Evolutionary conservation across 2,888 invertebrate genomes (phyloP), one percentile per base, ranked within the genome.

Genomic region (Matsumyia berberina): DNA sequence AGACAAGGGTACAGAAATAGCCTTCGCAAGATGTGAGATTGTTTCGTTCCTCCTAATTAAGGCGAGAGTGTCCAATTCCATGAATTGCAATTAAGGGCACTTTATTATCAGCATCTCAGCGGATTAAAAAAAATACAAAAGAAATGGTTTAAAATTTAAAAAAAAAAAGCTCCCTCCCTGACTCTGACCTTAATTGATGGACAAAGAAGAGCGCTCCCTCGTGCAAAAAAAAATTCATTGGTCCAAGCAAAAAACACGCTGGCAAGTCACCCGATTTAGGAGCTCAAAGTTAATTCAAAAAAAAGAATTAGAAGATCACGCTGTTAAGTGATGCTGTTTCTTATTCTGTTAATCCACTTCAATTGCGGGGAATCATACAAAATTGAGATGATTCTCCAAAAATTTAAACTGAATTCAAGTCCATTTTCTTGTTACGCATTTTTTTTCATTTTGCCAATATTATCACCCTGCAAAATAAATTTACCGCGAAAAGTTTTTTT

Each of bases 301-400:
- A 33, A 17, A 51, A 44, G 42, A 76, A 42, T 70, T 76, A 57
- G 57, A 81, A 57, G 24, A 62, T 57, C 69, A 81, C 53, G 76
- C 62, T 76, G 19, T 51, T 58, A 70, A 62, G 42, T 64, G 57
- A 31, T 64, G 19, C 31, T 67, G 17, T 37, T n/a, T n/a, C 8
- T 19, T 24, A 73, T 64, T n/a, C 12, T 31, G 66, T 39, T 76
- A 76, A 83, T 69, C 66, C 69, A 73, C 69, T 55, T 69, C 69
- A 83, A 78, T 83, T 83, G 78, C 69, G 42, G 7, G 7, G 39
- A 42, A 44, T 17, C 31, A 33, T 53, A 35, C 15, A 46, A 44
- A 51, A n/a, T 29, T 17, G 55, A 29, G 9, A 57, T 42, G 37
- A 42, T 55, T 39, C 57, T 57, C 35, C 17, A 39, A 42, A 42